Evolutionary conservation across 92 coral and sea anemone genomes (phyloP), one percentile per base, ranked within the genome.

Genomic region (Umimayanthus chanpuru): DNA sequence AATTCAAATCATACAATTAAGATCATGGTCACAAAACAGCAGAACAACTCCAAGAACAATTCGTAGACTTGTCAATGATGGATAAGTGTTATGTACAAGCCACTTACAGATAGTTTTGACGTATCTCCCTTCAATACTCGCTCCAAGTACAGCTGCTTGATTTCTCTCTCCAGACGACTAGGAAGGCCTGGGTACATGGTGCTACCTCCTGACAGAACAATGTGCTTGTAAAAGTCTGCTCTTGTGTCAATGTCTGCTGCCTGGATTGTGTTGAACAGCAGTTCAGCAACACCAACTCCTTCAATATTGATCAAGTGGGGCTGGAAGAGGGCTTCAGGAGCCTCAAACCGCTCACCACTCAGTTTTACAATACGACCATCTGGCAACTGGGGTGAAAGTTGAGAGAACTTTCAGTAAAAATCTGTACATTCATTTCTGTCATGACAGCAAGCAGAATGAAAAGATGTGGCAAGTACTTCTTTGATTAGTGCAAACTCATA

Each of bases 181-280:
- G 98, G 98, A 55, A 96, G 89, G 40, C 98, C 98, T 77, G 98
- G 98, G 73, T 96, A 96, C 98, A 96, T 96, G 72, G 98, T 96
- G 38, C 91, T 92, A 32, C 98, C 98, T 23, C 98, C 98, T 53
- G 98, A 96, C 79, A 96, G 94, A 26, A 96, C 98, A 80, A 96
- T 96, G 79, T 96, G 98, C 90, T 96, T 96, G 92, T 96, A 96
- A 85, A 96, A 96, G 26, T 96, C 98, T 88, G 98, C 40, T 81
- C 98, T 88, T 36, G 98, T 96, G 80, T 96, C 98, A 58, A 96
- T 96, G 86, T 96, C 98, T 9, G 98, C 98, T 30, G 98, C 98
- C 81, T 96, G 98, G 58, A 96, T 96, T 61, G 98, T 96, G 94
- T 93, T 96, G 79, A 95, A 96, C 29, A 96, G 90, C 80, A 96